phyloP scores from a whole-genome alignment of 1,140 invertebrate genomes.

The Propsilocerus akamusi region DNA sequence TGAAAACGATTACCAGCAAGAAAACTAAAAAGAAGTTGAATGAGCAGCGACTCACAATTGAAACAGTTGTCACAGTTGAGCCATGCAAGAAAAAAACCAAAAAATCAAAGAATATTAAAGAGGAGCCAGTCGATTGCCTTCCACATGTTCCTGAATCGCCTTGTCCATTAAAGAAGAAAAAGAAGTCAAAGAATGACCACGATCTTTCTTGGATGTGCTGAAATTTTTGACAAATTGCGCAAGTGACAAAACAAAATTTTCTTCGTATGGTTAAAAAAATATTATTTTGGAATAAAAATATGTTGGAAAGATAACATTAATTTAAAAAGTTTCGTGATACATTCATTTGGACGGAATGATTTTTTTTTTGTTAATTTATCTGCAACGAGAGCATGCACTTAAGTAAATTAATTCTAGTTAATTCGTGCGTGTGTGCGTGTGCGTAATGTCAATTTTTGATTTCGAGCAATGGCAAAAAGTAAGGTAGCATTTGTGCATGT shows the following conservation, averaged over 20 bases:
- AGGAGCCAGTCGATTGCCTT: neutral
- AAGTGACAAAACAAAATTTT: neutral
- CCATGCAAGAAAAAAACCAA: neutral
- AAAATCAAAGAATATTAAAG: neutral
- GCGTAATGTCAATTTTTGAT: constrained; percentile 8
- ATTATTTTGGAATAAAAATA: neutral
- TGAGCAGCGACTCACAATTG: neutral
- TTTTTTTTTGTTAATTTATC: neutral
- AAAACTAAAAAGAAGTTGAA: neutral
- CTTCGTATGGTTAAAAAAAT: neutral
- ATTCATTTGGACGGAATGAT: neutral
- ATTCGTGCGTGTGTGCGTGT: neutral
- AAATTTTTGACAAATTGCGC: neutral
- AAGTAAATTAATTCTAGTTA: neutral
- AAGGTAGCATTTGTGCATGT: constrained; percentile 12
- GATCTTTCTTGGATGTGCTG: too few species aligned
- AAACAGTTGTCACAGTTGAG: neutral
- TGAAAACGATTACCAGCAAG: neutral
- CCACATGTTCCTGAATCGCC: neutral
- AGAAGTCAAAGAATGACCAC: too few species aligned
- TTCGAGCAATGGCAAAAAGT: constrained; percentile 21
- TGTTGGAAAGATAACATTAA: neutral
- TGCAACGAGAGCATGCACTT: neutral
- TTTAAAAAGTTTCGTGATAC: neutral
- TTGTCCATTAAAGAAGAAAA: neutral